Evolutionary conservation across 1,140 invertebrate species (phyloP).

Genomic region (Brachionus rubens): DNA sequence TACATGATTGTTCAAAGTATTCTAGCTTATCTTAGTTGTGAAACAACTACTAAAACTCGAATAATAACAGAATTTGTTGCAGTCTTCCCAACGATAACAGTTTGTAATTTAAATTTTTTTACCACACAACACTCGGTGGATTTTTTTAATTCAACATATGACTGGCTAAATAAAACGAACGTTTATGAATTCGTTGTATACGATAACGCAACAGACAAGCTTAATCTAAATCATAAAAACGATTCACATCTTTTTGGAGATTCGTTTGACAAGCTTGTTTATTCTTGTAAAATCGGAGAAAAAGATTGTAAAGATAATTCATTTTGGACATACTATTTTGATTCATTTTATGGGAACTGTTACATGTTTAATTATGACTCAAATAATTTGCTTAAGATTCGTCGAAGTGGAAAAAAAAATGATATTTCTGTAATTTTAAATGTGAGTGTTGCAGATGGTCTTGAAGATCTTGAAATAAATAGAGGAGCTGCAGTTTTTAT

Average conservation of each 20-base stretch:
- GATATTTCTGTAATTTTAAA: not conserved
- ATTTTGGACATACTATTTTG: not conserved
- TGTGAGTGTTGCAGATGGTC: not conserved
- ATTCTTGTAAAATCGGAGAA: not conserved
- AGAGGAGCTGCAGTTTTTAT: not conserved
- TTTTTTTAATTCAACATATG: too few species aligned
- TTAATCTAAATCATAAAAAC: not conserved
- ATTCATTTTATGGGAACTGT: constrained; percentile 27
- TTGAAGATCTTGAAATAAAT: not conserved
- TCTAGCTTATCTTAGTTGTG: not conserved
- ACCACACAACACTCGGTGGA: not conserved
- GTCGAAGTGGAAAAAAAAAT: not conserved
- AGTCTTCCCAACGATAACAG: not conserved
- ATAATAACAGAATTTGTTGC: not conserved
- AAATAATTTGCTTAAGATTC: not conserved
- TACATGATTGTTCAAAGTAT: not conserved
- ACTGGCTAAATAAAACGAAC: too few species aligned
- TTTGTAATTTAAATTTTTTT: constrained; percentile 26
- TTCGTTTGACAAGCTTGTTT: not conserved
- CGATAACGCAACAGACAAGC: not conserved
- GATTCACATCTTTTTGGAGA: not conserved
- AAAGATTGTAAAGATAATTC: not conserved
- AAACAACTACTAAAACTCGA: not conserved
- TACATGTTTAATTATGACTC: not conserved
- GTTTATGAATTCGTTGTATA: not conserved